phyloP scores from a whole-genome alignment of 2,113 vertebrate genomes.

The Gadus chalcogrammus region DNA sequence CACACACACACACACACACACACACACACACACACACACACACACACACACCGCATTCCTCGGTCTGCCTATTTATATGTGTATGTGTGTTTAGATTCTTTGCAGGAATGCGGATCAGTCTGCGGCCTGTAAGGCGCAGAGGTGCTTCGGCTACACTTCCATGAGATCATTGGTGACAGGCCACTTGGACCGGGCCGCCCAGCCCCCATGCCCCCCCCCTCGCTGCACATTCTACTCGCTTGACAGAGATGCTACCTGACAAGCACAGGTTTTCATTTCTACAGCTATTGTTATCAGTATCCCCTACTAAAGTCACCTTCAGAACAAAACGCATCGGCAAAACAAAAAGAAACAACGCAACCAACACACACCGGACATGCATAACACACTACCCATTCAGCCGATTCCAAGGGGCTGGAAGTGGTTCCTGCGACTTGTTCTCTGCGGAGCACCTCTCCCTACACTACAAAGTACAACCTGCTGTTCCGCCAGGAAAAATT shows the following conservation, averaged over 20 bases:
- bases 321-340: slow-evolving; percentile 22
- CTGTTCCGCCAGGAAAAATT: neutral
- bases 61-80: slow-evolving; percentile 37
- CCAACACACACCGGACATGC: neutral
- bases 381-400: neutral
- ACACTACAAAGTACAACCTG: too few relatives aligned
- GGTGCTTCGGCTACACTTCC: slow-evolving; percentile 40
- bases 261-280: slow-evolving; percentile 71
- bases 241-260: slow-evolving; percentile 78
- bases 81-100: slow-evolving; percentile 1
- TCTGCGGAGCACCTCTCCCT: too few relatives aligned
- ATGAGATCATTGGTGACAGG: slow-evolving; percentile 82
- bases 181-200: slow-evolving; percentile 71
- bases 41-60: slow-evolving; percentile 37
- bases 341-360: neutral
- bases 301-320: slow-evolving; percentile 82
- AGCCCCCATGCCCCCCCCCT: slow-evolving; percentile 13
- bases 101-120: too few relatives aligned
- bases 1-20: too few relatives aligned
- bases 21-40: too few relatives aligned
- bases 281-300: slow-evolving; percentile 69
- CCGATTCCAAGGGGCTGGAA: neutral
- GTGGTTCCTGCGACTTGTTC: too few relatives aligned
- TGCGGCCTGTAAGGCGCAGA: slow-evolving; percentile 46
- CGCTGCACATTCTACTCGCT: slow-evolving; percentile 55